A percentile compares a stretch with the other conserved stretches of the same genome.
Conservation (phyloP, 2,113 vertebrate genomes). For the Upupa epops region DNA sequence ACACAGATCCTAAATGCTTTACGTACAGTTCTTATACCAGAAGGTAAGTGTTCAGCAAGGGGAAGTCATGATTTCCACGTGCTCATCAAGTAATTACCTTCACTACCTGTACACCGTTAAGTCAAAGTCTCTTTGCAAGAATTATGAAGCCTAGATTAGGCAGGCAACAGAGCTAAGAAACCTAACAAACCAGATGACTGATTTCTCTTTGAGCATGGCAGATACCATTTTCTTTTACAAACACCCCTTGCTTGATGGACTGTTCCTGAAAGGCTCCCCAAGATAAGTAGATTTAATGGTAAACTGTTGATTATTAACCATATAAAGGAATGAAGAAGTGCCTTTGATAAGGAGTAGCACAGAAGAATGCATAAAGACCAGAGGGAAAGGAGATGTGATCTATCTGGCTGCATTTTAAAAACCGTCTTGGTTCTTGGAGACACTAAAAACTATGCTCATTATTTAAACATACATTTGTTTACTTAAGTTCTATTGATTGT, state of each 20-base stretch:
- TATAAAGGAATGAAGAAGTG: neutral
- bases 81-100: neutral
- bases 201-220: neutral
- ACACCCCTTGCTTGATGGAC: neutral
- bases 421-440: neutral
- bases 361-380: neutral
- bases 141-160: constrained; percentile 17
- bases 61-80: neutral
- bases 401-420: neutral
- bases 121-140: neutral
- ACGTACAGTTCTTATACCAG: neutral
- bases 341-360: neutral
- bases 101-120: neutral
- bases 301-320: constrained; percentile 1
- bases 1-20: neutral
- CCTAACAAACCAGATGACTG: neutral
- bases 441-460: neutral
- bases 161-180: neutral
- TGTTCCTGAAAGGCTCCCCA: constrained; percentile 18
- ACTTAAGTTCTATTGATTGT: neutral
- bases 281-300: constrained; percentile 36
- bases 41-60: neutral
- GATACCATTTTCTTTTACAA: neutral
- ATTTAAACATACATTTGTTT: neutral
- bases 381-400: neutral